A percentile compares a stretch with the other conserved stretches of the same genome.
These are phyloP conservation scores for Oryzias curvinotus DNA, from an alignment of 2,113 vertebrate species.

Conservation along the genomic window DNA sequence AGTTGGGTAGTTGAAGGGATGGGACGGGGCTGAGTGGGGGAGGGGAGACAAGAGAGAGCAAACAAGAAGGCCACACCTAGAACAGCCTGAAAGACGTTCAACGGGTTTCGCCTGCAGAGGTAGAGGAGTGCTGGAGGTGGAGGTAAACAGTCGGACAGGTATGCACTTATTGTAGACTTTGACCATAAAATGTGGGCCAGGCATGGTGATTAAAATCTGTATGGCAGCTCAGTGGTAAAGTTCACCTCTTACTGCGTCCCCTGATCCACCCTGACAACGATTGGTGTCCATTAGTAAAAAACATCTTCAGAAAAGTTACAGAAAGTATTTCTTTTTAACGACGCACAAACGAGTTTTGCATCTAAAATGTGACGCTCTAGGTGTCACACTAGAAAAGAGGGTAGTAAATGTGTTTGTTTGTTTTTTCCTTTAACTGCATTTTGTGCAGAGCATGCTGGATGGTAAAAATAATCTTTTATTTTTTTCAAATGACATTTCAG, in stretches of 20 bases:
- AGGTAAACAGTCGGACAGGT: conserved; percentile 60
- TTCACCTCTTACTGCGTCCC: conserved; percentile 27
- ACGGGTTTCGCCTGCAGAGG: conserved; percentile 63
- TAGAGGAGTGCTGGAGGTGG: conserved; percentile 43
- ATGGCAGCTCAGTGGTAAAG: conserved; percentile 26
- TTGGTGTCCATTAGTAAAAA: conserved; percentile 24
- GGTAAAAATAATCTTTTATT: conserved; percentile 57
- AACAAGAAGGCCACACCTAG: conserved; percentile 71
- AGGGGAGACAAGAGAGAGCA: conserved; percentile 59
- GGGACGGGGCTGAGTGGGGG: conserved; percentile 56
- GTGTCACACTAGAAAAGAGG: neutral
- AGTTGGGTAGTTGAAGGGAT: conserved; percentile 60
- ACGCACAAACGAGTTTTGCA: neutral
- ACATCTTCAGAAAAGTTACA: neutral
- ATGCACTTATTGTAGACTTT: conserved; percentile 63
- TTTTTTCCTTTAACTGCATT: neutral
- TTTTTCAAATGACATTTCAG: conserved; percentile 58
- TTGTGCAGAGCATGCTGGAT: neutral
- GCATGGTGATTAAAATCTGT: conserved; percentile 32
- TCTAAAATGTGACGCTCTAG: conserved; percentile 41
- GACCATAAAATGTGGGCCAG: conserved; percentile 39
- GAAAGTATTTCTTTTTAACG: neutral
- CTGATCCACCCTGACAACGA: conserved; percentile 36
- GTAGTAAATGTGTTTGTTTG: neutral
- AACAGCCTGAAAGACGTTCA: conserved; percentile 60